phyloP scores from a whole-genome alignment of 2,113 vertebrate species.

The Elephas maximus region DNA sequence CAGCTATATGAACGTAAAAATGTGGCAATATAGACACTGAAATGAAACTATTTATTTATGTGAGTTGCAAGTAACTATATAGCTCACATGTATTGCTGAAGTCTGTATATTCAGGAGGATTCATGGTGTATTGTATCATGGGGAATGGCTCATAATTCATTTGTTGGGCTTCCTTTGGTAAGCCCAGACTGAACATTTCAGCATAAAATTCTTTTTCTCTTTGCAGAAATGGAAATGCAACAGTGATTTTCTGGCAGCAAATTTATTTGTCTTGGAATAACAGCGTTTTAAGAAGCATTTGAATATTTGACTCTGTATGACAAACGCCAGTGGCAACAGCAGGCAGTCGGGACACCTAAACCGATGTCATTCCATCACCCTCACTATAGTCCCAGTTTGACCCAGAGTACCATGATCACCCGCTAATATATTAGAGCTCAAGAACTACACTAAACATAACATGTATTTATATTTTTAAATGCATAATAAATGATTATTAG shows the following conservation, averaged over 20 bases:
- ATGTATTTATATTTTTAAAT: neutral
- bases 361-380: neutral
- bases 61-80: conserved; percentile 69
- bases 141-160: conserved; percentile 80
- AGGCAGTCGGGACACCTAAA: neutral
- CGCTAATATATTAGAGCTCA: neutral
- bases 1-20: conserved; percentile 46
- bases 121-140: conserved; percentile 57
- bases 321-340: neutral
- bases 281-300: conserved; percentile 19
- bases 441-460: neutral
- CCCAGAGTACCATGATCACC: neutral
- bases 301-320: neutral
- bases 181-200: conserved; percentile 44
- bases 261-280: conserved; percentile 76
- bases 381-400: neutral
- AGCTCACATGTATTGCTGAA: conserved; percentile 58
- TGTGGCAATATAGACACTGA: conserved; percentile 58
- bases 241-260: conserved; percentile 47
- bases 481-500: neutral
- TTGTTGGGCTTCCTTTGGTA: conserved; percentile 61
- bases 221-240: conserved; percentile 71
- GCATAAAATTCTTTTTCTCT: conserved; percentile 75
- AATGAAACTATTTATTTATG: conserved; percentile 71
- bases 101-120: conserved; percentile 50